A percentile compares a stretch with the other conserved stretches of the same genome.
phyloP scores from a whole-genome alignment of 2,797 vertebrate genomes.

The Bucorvus abyssinicus region DNA sequence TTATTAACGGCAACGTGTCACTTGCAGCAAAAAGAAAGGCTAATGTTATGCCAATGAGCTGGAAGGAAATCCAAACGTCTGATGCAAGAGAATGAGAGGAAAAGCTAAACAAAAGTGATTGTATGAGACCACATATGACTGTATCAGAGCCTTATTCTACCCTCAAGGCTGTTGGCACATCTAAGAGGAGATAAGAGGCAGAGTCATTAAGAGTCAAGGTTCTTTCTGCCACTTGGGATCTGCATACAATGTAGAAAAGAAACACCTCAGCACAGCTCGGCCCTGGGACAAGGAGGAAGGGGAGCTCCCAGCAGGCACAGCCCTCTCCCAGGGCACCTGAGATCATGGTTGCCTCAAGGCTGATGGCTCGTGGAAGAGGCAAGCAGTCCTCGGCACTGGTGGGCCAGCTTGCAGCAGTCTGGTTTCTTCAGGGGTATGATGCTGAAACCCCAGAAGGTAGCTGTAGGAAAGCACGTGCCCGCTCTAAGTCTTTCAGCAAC shows the following conservation, averaged over 20 bases:
- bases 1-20: constrained; percentile 1
- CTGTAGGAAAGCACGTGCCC: background rate
- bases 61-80: constrained; percentile 44
- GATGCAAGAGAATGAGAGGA: constrained; percentile 27
- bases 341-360: background rate
- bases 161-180: background rate
- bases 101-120: constrained; percentile 50
- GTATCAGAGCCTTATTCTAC: background rate
- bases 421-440: background rate
- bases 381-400: background rate
- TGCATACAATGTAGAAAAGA: background rate
- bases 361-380: background rate
- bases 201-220: background rate
- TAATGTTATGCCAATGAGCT: background rate
- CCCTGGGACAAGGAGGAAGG: background rate
- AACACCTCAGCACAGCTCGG: background rate
- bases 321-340: background rate
- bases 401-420: background rate
- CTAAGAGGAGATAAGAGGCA: background rate
- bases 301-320: background rate
- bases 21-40: background rate
- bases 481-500: background rate
- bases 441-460: background rate
- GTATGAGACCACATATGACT: background rate
- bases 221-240: background rate